Evolutionary conservation across 2,888 invertebrate species (phyloP).

Genomic region (Bursaphelenchus okinawaensis): DNA sequence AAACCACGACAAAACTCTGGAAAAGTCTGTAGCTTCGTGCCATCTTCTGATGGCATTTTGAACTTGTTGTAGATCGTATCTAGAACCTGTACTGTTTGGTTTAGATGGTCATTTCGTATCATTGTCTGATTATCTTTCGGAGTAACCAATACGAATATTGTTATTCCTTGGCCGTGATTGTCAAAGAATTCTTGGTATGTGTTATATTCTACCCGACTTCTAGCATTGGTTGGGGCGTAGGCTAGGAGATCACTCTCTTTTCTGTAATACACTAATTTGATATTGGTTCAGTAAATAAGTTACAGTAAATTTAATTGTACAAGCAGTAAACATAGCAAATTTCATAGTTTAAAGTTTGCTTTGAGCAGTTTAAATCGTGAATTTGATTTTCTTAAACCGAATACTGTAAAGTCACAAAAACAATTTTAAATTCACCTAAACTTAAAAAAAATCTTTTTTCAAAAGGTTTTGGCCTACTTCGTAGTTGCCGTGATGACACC

Average conservation of each 20-base stretch:
- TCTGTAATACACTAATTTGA: slow-evolving; percentile 8
- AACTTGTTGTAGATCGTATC: slow-evolving; percentile 7
- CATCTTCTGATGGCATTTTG: not conserved
- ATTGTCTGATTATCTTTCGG: slow-evolving; percentile 33
- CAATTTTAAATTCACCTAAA: no score
- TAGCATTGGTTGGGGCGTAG: slow-evolving; percentile 22
- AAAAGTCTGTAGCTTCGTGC: not conserved
- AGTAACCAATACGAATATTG: slow-evolving; percentile 30
- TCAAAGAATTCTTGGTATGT: slow-evolving; percentile 35
- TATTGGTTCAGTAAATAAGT: not conserved
- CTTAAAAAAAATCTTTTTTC: no score
- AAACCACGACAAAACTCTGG: slow-evolving; percentile 48
- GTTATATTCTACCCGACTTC: slow-evolving; percentile 22
- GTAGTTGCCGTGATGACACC: slow-evolving; percentile 18
- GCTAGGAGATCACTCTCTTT: slow-evolving; percentile 21
- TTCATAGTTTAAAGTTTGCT: no score
- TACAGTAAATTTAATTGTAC: slow-evolving; percentile 25
- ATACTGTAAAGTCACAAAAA: no score
- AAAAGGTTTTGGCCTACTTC: no score
- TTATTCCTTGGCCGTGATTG: slow-evolving; percentile 36
- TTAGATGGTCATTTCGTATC: slow-evolving; percentile 25
- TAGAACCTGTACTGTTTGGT: slow-evolving; percentile 31
- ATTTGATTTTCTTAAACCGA: no score
- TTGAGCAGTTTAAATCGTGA: no score
- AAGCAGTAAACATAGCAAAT: no score